Evolutionary conservation across 2,888 invertebrate species (phyloP).

Genomic region (Volucella bombylans): DNA sequence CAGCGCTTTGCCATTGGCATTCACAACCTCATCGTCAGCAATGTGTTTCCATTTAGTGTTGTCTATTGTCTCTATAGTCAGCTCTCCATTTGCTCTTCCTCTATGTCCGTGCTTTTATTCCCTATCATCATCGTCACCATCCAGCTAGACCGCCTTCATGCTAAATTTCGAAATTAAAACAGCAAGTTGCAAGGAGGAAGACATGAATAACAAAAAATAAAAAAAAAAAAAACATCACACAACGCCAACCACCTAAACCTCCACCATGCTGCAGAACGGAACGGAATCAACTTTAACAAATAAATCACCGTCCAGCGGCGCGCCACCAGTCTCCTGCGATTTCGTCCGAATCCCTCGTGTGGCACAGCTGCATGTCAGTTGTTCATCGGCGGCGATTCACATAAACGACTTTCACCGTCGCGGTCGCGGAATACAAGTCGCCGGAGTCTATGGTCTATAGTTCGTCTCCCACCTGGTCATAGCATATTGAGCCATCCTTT

Average conservation of each 20-base stretch:
- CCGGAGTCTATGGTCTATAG: conserved; percentile 8
- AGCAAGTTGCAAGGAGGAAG: conserved; percentile 26
- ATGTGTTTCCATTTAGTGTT: conserved; percentile 46
- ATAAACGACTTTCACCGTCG: conserved; percentile 65
- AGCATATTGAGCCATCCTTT: conserved; percentile 19
- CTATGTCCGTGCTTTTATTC: not conserved
- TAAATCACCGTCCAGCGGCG: conserved; percentile 73
- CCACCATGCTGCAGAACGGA: not conserved
- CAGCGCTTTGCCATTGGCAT: conserved; percentile 60
- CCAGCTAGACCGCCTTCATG: conserved; percentile 34
- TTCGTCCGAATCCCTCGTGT: conserved; percentile 59
- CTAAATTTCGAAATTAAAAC: conserved; percentile 65
- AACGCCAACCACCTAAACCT: too few species aligned
- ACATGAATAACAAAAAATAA: conserved; percentile 19
- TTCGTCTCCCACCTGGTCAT: conserved; percentile 24
- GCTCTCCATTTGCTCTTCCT: not conserved
- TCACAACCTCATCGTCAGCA: conserved; percentile 53
- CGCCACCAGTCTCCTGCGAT: conserved; percentile 67
- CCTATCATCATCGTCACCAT: conserved; percentile 12
- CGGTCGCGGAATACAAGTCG: conserved; percentile 2
- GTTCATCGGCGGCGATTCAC: conserved; percentile 70
- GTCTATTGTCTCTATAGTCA: conserved; percentile 47
- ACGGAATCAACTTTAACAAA: conserved; percentile 63
- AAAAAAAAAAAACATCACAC: conserved; percentile 17
- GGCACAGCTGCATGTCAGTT: conserved; percentile 69